Evolutionary conservation across 2,797 vertebrate species (phyloP).

Genomic region (Anguilla anguilla): DNA sequence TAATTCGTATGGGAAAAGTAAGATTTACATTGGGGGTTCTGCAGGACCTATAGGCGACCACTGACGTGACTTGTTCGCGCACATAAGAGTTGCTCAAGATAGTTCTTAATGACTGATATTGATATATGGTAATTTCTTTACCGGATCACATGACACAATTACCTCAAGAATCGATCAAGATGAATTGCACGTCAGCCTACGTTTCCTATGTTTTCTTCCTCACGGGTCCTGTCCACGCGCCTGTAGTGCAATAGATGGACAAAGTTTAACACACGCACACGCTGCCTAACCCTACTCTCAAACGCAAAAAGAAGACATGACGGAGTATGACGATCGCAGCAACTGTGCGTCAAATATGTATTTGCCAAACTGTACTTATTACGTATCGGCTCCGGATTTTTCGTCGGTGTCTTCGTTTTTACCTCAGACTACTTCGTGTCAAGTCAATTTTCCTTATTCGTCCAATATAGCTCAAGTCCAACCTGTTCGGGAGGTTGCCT

Average conservation of each 20-base stretch:
- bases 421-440: constrained; percentile 92
- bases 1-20: constrained; percentile 58
- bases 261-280: constrained; percentile 87
- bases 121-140: constrained; percentile 99
- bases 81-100: constrained; percentile 73
- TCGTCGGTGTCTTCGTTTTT: constrained; percentile 93
- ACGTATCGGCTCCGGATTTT: constrained; percentile 95
- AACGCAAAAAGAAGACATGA: constrained; percentile 86
- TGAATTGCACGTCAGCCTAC: constrained; percentile 99
- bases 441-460: constrained; percentile 96
- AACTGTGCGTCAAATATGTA: constrained; percentile 95
- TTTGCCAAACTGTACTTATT: constrained; percentile 96
- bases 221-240: constrained; percentile 85
- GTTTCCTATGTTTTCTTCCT: constrained; percentile 94
- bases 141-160: constrained; percentile 99
- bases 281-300: constrained; percentile 60
- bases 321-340: constrained; percentile 96
- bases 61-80: constrained; percentile 70
- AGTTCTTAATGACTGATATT: constrained; percentile 93
- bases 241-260: constrained; percentile 94
- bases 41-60: constrained; percentile 69
- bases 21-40: constrained; percentile 72
- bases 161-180: constrained; percentile 99
- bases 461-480: constrained; percentile 92
- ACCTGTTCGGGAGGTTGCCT: constrained; percentile 94